Evolutionary conservation across 1,140 invertebrate genomes (phyloP).

Genomic region (Diachasma alloeum): DNA sequence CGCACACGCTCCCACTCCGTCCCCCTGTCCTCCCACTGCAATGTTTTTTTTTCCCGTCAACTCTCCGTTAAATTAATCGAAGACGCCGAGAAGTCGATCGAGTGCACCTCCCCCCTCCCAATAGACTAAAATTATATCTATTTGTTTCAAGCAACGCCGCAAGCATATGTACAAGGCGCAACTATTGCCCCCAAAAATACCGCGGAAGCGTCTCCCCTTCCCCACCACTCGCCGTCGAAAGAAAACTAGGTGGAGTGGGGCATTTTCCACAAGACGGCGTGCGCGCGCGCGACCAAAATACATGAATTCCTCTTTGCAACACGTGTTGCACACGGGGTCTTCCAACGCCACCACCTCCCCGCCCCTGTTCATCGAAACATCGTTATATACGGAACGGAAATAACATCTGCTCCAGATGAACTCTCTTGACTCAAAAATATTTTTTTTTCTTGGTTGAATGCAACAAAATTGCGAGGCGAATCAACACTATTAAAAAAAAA

Average conservation of each 20-base stretch:
- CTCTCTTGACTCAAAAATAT: conserved; percentile 1
- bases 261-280: background rate
- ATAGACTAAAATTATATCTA: background rate
- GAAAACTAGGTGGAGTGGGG: background rate
- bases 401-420: conserved; percentile 34
- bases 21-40: background rate
- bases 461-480: background rate
- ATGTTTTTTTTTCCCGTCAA: background rate
- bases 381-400: conserved; percentile 36
- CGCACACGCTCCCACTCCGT: conserved; percentile 14
- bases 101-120: background rate
- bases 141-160: background rate
- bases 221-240: background rate
- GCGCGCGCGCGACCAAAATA: conserved; percentile 34
- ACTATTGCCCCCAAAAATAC: background rate
- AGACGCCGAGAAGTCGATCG: background rate
- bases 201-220: background rate
- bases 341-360: background rate
- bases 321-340: conserved; percentile 36
- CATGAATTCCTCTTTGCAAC: conserved; percentile 34
- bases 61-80: background rate
- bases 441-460: background rate
- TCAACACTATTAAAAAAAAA: too few species aligned
- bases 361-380: background rate
- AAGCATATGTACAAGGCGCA: background rate